These are phyloP conservation scores for Apostichopus parvimensis DNA, from an alignment of 35 echinoderm and acorn worm genomes.

Conservation along the genomic window DNA sequence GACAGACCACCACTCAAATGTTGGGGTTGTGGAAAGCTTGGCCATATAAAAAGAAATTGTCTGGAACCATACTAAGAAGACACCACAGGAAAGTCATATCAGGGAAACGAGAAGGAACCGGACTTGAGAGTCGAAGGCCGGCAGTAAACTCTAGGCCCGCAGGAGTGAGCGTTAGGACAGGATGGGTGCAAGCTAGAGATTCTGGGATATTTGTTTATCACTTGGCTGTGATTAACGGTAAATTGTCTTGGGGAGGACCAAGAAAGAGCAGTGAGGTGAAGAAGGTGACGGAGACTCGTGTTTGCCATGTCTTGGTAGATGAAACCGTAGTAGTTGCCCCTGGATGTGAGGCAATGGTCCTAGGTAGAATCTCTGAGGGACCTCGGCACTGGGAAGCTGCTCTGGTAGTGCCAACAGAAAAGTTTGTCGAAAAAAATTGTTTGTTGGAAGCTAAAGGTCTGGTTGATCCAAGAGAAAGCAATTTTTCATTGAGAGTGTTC, in stretches of 20 bases:
- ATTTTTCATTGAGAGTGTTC: not conserved
- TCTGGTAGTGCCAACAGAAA: conserved; percentile 30
- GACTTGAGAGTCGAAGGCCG: conserved; percentile 40
- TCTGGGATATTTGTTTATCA: not conserved
- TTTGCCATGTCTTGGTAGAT: no score
- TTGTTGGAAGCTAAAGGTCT: not conserved
- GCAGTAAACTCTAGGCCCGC: not conserved
- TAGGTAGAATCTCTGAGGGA: conserved; percentile 3
- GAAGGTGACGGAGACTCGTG: no score
- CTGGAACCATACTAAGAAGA: not conserved
- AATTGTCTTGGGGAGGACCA: not conserved
- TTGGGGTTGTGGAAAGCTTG: conserved; percentile 30
- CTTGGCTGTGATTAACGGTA: conserved; percentile 30
- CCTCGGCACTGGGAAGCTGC: conserved; percentile 27
- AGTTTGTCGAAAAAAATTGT: conserved; percentile 2
- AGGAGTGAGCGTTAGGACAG: not conserved
- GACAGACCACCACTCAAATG: no score
- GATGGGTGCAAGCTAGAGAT: not conserved
- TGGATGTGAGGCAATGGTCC: no score
- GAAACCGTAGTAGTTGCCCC: no score
- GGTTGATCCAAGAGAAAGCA: not conserved
- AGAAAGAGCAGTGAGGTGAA: no score
- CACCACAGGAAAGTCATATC: not conserved
- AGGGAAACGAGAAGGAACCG: conserved; percentile 57
- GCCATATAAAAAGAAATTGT: not conserved